phyloP scores from a whole-genome alignment of 2,797 vertebrate genomes.

The Enteromius mattozi region DNA sequence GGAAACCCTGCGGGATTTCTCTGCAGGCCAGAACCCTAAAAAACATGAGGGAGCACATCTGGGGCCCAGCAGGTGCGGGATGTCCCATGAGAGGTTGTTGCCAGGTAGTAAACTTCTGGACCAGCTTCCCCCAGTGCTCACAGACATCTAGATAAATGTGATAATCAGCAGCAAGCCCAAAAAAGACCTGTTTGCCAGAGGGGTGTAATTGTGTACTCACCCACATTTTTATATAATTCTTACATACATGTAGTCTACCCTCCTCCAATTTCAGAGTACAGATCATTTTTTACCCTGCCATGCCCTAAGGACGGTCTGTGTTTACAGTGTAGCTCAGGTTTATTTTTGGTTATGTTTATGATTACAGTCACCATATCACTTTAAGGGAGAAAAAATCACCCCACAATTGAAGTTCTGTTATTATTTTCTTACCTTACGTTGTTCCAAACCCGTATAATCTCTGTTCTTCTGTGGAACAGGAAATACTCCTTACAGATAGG shows the following conservation, averaged over 20 bases:
- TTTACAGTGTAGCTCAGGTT: conserved; percentile 44
- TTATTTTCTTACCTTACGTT: background rate
- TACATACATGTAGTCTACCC: conserved; percentile 29
- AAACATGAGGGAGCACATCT: conserved; percentile 79
- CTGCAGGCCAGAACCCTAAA: conserved; percentile 73
- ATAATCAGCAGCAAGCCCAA: conserved; percentile 58
- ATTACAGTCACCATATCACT: conserved; percentile 38
- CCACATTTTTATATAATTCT: conserved; percentile 47
- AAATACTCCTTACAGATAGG: background rate
- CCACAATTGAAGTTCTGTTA: background rate
- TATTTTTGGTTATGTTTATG: conserved; percentile 52
- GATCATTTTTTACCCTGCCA: conserved; percentile 19
- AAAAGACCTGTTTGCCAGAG: conserved; percentile 58
- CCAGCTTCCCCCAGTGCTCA: conserved; percentile 65
- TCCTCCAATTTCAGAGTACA: background rate
- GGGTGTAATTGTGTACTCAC: conserved; percentile 44
- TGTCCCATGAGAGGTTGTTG: conserved; percentile 77
- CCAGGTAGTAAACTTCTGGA: conserved; percentile 74
- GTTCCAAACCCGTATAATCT: background rate
- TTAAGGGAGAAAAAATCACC: background rate
- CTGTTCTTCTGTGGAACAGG: background rate
- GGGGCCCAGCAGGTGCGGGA: conserved; percentile 79
- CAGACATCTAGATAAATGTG: conserved; percentile 62
- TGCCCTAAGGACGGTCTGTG: conserved; percentile 30
- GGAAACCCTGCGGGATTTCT: conserved; percentile 72